phyloP scores from a whole-genome alignment of 2,113 vertebrate genomes.

The Sebastes fasciatus region DNA sequence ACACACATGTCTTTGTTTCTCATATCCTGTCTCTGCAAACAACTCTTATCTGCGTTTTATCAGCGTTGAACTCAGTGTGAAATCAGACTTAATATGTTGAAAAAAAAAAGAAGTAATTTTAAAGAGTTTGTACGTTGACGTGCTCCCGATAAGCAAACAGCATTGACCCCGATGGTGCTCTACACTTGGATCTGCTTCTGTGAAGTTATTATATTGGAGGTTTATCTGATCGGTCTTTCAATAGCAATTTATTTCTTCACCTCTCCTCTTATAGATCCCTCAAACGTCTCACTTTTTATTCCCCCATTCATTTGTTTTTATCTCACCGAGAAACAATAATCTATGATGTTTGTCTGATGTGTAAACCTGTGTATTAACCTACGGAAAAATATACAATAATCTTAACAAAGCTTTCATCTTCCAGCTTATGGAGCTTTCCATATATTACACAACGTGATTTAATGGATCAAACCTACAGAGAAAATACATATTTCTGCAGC shows the following conservation, averaged over 20 bases:
- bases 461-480: background rate
- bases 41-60: constrained; percentile 50
- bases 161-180: background rate
- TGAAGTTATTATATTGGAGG: background rate
- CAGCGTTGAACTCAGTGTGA: background rate
- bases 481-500: background rate
- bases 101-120: background rate
- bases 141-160: background rate
- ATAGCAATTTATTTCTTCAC: background rate
- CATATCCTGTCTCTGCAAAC: constrained; percentile 72
- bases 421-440: background rate
- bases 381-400: background rate
- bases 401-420: background rate
- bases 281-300: background rate
- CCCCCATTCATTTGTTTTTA: background rate
- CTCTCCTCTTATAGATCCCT: background rate
- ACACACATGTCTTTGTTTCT: constrained; percentile 42
- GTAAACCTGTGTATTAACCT: background rate
- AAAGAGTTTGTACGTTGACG: background rate
- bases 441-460: background rate
- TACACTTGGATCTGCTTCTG: background rate
- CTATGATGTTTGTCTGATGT: background rate
- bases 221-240: constrained; percentile 11
- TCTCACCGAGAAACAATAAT: background rate
- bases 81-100: background rate